phyloP scores from a whole-genome alignment of 2,113 vertebrate genomes.

The Dromas ardeola region DNA sequence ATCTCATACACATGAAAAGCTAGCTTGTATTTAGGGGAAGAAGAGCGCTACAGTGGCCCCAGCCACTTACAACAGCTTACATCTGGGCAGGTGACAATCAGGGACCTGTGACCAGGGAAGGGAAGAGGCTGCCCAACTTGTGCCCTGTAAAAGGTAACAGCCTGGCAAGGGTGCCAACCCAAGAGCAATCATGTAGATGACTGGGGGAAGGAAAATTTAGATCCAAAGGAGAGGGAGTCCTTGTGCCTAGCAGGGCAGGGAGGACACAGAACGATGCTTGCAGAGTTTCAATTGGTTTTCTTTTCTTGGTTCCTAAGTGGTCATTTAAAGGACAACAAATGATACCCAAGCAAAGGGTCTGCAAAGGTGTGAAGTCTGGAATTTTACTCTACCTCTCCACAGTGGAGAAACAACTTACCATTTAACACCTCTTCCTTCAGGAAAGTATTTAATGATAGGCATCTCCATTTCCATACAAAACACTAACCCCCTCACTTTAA shows the following conservation, averaged over 20 bases:
- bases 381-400: not conserved
- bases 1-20: not conserved
- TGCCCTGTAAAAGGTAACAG: not conserved
- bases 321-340: not conserved
- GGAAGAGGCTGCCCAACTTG: not conserved
- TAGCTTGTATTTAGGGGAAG: not conserved
- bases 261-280: not conserved
- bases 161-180: not conserved
- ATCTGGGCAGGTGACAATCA: not conserved
- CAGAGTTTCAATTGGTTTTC: not conserved
- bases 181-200: not conserved
- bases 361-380: not conserved
- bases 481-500: not conserved
- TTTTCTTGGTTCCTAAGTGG: not conserved
- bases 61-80: not conserved
- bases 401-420: not conserved
- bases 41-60: not conserved
- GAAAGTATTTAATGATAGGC: not conserved
- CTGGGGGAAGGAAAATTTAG: not conserved
- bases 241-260: not conserved
- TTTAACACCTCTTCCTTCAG: not conserved
- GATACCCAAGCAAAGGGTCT: not conserved
- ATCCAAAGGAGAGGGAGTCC: not conserved
- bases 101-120: not conserved
- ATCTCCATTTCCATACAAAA: not conserved